These are phyloP conservation scores for Crotalus tigris DNA, from an alignment of 2,113 vertebrate species.

Conservation along the genomic window DNA sequence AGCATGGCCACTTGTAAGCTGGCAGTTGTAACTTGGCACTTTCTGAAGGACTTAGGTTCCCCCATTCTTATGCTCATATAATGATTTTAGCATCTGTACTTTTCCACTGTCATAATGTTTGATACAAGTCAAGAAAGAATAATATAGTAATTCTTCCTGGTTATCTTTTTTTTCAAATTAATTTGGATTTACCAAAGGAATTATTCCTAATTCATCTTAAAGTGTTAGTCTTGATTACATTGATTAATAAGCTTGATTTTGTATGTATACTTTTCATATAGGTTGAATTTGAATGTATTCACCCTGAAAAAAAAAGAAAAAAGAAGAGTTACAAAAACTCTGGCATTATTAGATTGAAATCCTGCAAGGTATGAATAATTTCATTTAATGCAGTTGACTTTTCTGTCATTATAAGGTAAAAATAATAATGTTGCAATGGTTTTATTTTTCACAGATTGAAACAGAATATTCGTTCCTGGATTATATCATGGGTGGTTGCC, in stretches of 20 bases:
- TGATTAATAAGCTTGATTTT: not conserved
- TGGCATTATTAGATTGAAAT: constrained; percentile 81
- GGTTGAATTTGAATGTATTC: constrained; percentile 87
- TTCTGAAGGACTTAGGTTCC: not conserved
- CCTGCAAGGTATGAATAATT: constrained; percentile 76
- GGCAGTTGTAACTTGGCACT: not conserved
- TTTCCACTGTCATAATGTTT: not conserved
- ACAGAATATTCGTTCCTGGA: constrained; percentile 81
- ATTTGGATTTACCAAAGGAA: not conserved
- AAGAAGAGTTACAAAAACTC: constrained; percentile 95
- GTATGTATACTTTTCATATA: constrained; percentile 51
- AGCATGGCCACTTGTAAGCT: not conserved
- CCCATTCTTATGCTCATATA: not conserved
- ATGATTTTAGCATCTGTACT: not conserved
- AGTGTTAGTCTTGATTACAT: not conserved
- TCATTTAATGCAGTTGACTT: rapidly evolving
- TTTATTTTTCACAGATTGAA: constrained; percentile 66
- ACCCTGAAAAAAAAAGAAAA: constrained; percentile 89
- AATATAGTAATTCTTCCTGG: not conserved
- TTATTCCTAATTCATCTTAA: not conserved
- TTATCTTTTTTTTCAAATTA: not conserved
- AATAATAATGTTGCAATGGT: not conserved
- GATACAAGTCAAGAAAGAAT: not conserved
- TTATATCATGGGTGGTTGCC: constrained; percentile 84
- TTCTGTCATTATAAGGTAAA: not conserved